phyloP scores from a whole-genome alignment of 35 echinoderm and acorn worm species.

The Apostichopus californicus region DNA sequence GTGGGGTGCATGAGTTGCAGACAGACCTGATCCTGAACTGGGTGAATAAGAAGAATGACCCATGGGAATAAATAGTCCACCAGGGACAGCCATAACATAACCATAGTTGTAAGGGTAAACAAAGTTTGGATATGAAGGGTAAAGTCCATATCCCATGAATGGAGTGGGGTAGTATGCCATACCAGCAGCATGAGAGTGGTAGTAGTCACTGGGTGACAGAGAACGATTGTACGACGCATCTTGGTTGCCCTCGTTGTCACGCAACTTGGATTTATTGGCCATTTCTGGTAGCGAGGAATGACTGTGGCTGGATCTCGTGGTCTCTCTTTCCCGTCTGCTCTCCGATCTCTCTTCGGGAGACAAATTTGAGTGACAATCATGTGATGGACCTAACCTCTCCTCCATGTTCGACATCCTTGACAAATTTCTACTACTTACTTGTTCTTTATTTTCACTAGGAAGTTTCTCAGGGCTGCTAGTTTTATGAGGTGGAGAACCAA shows the following conservation, averaged over 20 bases:
- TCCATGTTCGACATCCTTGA: neutral
- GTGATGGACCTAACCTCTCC: neutral
- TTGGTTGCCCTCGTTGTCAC: neutral
- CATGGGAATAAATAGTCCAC: conserved; percentile 49
- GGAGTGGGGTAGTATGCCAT: conserved; percentile 45
- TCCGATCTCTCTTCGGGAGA: neutral
- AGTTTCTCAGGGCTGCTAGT: neutral
- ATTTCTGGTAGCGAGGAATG: conserved; percentile 10
- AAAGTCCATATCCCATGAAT: conserved; percentile 50
- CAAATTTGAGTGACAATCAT: neutral
- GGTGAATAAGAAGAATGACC: conserved; percentile 34
- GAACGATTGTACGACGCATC: neutral
- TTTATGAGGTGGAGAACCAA: neutral
- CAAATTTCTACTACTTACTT: neutral
- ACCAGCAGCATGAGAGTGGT: conserved; percentile 34
- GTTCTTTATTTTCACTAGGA: neutral
- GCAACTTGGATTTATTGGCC: neutral
- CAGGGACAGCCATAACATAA: conserved; percentile 44
- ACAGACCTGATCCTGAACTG: conserved; percentile 12
- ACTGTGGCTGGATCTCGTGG: conserved; percentile 26
- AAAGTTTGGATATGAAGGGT: conserved; percentile 49
- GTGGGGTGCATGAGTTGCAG: conserved; percentile 1
- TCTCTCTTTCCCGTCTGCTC: neutral
- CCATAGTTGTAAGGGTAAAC: conserved; percentile 58
- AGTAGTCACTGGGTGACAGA: conserved; percentile 44